Evolutionary conservation across 2,888 invertebrate genomes (phyloP).

Genomic region (Nephrocerus scutellatus): DNA sequence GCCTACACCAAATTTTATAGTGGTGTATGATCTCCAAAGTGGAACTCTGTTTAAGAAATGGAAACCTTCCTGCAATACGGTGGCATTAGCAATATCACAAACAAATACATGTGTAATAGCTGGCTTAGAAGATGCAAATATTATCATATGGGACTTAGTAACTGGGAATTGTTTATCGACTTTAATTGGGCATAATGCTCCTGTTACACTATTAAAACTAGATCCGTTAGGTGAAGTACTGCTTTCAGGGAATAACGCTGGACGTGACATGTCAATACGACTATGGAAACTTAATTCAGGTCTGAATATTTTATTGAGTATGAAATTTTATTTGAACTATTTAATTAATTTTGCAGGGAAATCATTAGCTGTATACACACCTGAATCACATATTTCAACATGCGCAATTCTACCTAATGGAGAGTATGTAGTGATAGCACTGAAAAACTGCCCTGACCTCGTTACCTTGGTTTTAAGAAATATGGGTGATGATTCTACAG

Average conservation of each 20-base stretch:
- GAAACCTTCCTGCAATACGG: conserved; percentile 79
- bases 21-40: conserved; percentile 83
- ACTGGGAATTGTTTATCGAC: conserved; percentile 75
- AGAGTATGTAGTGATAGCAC: conserved; percentile 60
- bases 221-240: conserved; percentile 66
- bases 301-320: conserved; percentile 31
- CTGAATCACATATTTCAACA: conserved; percentile 64
- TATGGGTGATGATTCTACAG: conserved; percentile 35
- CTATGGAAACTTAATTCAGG: conserved; percentile 77
- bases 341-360: conserved; percentile 54
- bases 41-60: conserved; percentile 87
- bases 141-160: conserved; percentile 79
- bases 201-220: conserved; percentile 65
- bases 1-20: conserved; percentile 79
- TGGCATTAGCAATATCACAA: conserved; percentile 79
- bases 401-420: conserved; percentile 73
- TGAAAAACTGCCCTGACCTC: conserved; percentile 60
- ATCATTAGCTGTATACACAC: conserved; percentile 71
- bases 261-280: conserved; percentile 67
- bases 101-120: conserved; percentile 76
- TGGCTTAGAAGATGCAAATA: conserved; percentile 72
- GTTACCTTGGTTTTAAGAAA: conserved; percentile 57
- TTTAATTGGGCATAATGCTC: conserved; percentile 70
- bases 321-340: background rate
- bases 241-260: conserved; percentile 65